Conservation (phyloP, 2,888 invertebrate genomes). For the Abrostola tripartita region DNA sequence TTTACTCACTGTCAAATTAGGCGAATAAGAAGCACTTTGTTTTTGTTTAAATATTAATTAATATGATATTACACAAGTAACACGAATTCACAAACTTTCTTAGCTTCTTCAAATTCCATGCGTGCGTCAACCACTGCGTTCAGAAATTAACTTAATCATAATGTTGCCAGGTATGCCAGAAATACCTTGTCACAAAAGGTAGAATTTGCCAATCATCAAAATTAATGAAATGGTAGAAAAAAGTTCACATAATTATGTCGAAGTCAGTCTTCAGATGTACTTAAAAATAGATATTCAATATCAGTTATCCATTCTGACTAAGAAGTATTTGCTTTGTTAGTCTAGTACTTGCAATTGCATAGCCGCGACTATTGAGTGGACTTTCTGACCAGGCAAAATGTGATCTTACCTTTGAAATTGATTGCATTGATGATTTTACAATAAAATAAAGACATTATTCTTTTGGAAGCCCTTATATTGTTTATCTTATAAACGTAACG, state of each 20-base stretch:
- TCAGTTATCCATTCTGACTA: no score
- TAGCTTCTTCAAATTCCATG: conserved; percentile 31
- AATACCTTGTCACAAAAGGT: background rate
- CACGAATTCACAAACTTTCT: conserved; percentile 35
- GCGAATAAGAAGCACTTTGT: conserved; percentile 27
- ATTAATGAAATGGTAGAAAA: background rate
- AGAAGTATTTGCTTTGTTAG: no score
- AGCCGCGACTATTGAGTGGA: no score
- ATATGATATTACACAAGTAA: conserved; percentile 18
- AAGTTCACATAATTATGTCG: no score
- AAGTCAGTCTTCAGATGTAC: no score
- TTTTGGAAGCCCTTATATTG: conserved; percentile 28
- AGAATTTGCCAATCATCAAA: background rate
- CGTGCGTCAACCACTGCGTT: conserved; percentile 58
- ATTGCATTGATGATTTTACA: no score
- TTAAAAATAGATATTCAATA: no score
- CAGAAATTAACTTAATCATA: conserved; percentile 47
- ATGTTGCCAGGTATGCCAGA: background rate
- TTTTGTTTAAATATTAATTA: conserved; percentile 16
- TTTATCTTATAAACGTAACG: background rate
- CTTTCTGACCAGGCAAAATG: no score
- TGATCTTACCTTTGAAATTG: no score
- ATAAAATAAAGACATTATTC: background rate
- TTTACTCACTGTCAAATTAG: conserved; percentile 24
- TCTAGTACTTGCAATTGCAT: no score